Conservation (phyloP, 2,113 vertebrate species). For the Chamaea fasciata region DNA sequence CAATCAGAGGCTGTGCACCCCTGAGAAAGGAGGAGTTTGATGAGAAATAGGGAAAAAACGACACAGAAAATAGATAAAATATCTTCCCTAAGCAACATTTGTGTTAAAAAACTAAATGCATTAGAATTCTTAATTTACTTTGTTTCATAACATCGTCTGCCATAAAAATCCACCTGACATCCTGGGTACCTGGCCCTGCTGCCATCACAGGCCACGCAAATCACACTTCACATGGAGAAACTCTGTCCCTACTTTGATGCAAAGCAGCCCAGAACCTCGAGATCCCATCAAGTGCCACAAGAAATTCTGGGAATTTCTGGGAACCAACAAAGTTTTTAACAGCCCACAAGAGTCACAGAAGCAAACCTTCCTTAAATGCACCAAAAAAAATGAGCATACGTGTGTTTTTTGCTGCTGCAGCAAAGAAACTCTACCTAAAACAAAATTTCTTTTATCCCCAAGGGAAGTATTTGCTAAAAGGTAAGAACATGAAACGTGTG, state of each 20-base stretch:
- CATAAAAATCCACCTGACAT: not conserved
- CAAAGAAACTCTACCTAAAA: not conserved
- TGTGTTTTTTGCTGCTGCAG: not conserved
- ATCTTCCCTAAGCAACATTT: not conserved
- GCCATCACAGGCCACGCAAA: not conserved
- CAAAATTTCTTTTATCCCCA: not conserved
- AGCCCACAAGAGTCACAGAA: not conserved
- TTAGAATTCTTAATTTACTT: fast-evolving
- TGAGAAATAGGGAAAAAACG: not conserved
- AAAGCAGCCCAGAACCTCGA: not conserved
- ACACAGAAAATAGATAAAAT: not conserved
- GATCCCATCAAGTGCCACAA: not conserved
- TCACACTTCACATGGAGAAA: not conserved
- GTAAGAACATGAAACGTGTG: not conserved
- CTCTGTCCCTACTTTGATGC: not conserved
- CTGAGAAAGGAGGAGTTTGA: not conserved
- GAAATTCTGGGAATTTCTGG: not conserved
- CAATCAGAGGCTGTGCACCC: fast-evolving
- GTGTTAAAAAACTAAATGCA: not conserved
- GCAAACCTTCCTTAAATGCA: not conserved
- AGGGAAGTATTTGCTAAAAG: not conserved
- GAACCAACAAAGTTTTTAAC: not conserved
- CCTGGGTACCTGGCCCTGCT: not conserved
- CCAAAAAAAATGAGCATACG: not conserved
- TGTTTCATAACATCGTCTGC: not conserved